Evolutionary conservation across 2,888 invertebrate genomes (phyloP).

Genomic region (Aspidiotus rigidus): DNA sequence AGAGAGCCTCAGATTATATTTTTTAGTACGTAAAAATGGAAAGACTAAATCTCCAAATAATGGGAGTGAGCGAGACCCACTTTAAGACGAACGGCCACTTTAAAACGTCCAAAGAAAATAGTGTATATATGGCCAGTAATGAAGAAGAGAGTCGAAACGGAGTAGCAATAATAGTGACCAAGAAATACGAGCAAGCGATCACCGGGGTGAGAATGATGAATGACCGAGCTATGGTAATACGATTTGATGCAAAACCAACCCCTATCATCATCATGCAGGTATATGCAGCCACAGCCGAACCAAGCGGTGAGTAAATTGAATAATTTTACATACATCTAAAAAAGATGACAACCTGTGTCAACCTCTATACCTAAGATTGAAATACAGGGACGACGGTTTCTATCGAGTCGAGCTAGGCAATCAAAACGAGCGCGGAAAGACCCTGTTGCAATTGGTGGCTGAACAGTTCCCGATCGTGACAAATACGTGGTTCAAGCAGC

Average conservation of each 20-base stretch:
- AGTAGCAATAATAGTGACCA: conserved; percentile 15
- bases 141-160: conserved; percentile 16
- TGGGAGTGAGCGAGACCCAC: not conserved
- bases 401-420: not conserved
- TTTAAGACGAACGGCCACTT: not conserved
- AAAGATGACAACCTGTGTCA: no score
- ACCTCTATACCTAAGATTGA: no score
- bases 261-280: not conserved
- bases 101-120: not conserved
- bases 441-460: not conserved
- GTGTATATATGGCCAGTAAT: not conserved
- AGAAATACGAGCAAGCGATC: conserved; percentile 6
- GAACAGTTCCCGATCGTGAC: not conserved
- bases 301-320: not conserved
- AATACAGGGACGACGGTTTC: not conserved
- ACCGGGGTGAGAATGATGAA: conserved; percentile 21
- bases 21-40: no score
- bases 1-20: no score
- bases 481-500: not conserved
- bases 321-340: not conserved
- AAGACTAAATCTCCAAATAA: not conserved
- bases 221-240: conserved; percentile 11
- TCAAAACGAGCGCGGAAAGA: not conserved
- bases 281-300: not conserved
- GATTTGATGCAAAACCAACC: not conserved